Percentiles rank a stretch among this genome's conserved stretches.
Conservation (phyloP, 2,797 vertebrate genomes). For the Melopsittacus undulatus region DNA sequence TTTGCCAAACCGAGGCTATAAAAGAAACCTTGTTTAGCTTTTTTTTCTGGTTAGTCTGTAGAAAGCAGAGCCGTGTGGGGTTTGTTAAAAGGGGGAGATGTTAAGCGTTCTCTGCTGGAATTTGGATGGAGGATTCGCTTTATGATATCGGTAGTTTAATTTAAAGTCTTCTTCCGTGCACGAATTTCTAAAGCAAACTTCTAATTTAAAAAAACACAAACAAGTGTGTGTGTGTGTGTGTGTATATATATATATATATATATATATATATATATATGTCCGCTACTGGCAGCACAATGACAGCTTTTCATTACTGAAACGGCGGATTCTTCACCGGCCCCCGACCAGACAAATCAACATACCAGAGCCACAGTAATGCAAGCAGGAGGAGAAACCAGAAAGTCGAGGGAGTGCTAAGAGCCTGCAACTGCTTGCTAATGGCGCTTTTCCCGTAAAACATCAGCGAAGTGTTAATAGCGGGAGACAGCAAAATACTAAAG, state of each 20-base stretch:
- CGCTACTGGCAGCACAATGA: background rate
- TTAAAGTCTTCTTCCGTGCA: background rate
- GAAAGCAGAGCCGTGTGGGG: background rate
- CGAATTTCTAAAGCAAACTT: background rate
- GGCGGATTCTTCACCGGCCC: background rate
- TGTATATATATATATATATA: background rate
- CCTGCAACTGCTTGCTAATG: constrained; percentile 1
- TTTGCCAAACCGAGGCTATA: background rate
- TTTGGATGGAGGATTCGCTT: background rate
- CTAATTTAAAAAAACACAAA: background rate
- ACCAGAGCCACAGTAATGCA: background rate
- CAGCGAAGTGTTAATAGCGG: background rate
- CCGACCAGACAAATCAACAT: background rate
- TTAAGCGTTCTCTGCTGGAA: background rate
- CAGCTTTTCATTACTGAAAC: background rate
- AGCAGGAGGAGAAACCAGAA: background rate
- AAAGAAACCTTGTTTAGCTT: background rate
- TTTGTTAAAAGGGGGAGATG: background rate
- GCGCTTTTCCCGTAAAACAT: constrained; percentile 1
- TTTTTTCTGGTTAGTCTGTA: background rate
- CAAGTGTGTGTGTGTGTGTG: too few species aligned
- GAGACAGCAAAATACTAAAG: background rate
- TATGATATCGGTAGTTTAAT: background rate
- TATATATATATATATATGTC: background rate
- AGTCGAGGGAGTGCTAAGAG: background rate